phyloP scores from a whole-genome alignment of 2,888 invertebrate species.

The Eilema caniola region DNA sequence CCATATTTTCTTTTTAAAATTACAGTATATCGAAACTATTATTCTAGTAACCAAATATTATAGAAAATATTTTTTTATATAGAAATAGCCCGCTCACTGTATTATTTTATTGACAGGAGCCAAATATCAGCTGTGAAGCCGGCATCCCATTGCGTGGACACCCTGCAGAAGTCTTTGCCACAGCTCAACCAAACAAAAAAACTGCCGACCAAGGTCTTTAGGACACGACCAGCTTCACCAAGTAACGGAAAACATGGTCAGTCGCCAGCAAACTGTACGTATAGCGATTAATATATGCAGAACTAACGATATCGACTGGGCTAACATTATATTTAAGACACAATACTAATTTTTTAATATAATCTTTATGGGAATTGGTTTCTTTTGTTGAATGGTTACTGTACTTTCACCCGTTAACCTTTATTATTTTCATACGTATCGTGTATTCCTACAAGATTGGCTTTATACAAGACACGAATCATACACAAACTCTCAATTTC shows the following conservation, averaged over 20 bases:
- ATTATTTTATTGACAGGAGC: conserved; percentile 57
- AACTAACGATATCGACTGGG: not conserved
- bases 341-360: conserved; percentile 1
- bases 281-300: conserved; percentile 9
- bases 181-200: conserved; percentile 59
- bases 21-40: no score
- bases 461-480: no score
- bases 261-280: conserved; percentile 44
- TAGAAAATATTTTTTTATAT: no score
- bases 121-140: conserved; percentile 76
- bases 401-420: no score
- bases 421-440: no score
- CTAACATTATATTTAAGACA: not conserved
- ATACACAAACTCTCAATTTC: no score
- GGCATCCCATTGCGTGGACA: conserved; percentile 80
- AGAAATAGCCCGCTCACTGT: conserved; percentile 65
- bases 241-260: conserved; percentile 65
- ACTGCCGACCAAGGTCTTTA: conserved; percentile 49
- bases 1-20: no score
- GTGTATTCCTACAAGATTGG: no score
- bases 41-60: no score
- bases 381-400: not conserved
- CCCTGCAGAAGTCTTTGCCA: conserved; percentile 73
- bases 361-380: not conserved
- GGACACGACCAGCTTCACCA: conserved; percentile 58